These are phyloP conservation scores for Dryobotodes eremita DNA, from an alignment of 2,888 invertebrate genomes.

Conservation along the genomic window DNA sequence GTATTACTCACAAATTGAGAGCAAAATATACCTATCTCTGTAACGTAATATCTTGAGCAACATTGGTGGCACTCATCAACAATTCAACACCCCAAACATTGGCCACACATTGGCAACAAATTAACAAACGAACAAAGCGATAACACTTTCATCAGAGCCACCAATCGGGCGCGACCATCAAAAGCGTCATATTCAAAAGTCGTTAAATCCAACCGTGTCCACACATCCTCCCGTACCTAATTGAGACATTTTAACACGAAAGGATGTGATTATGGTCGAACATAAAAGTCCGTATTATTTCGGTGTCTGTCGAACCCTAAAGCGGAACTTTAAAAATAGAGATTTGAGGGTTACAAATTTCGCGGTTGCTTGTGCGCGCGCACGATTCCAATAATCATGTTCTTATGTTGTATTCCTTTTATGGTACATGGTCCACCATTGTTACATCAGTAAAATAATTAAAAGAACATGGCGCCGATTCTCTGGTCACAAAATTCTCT, in stretches of 20 bases:
- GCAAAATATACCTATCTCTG: too few relatives aligned
- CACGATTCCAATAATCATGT: conserved; percentile 64
- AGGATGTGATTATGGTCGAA: conserved; percentile 89
- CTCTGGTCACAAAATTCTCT: too few relatives aligned
- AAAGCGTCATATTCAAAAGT: conserved; percentile 80
- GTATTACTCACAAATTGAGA: too few relatives aligned
- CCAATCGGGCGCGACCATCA: conserved; percentile 75
- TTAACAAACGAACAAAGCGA: conserved; percentile 70
- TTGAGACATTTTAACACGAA: conserved; percentile 89
- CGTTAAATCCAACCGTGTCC: conserved; percentile 84
- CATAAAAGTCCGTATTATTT: conserved; percentile 87
- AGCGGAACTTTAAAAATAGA: conserved; percentile 85
- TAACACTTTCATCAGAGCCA: conserved; percentile 79
- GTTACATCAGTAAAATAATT: background rate
- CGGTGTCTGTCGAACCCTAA: conserved; percentile 73
- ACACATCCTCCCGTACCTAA: conserved; percentile 88
- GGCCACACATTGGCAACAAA: conserved; percentile 48
- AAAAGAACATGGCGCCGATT: too few relatives aligned
- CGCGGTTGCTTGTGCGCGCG: conserved; percentile 68
- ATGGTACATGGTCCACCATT: background rate
- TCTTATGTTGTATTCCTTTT: background rate
- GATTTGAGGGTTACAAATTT: conserved; percentile 71
- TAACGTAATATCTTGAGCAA: conserved; percentile 3
- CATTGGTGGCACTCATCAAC: conserved; percentile 24
- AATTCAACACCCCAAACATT: conserved; percentile 43